Conservation (phyloP, 2,797 vertebrate genomes). For the Rhabdophis nuchalis region DNA sequence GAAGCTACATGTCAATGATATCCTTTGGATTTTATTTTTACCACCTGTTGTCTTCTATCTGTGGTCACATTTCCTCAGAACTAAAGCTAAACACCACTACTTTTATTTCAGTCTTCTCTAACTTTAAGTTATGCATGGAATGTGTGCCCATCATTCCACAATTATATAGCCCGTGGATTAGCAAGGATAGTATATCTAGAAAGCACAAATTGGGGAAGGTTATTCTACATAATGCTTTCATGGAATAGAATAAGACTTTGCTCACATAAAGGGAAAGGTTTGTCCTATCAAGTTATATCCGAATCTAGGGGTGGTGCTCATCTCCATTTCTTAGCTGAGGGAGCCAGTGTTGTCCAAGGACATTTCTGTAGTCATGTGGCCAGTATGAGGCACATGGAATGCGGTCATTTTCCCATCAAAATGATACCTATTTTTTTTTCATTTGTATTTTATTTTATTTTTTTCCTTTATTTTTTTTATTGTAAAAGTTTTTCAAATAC, state of each 20-base stretch:
- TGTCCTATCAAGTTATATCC: not conserved
- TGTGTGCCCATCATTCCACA: not conserved
- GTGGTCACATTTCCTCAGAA: not conserved
- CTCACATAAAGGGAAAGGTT: not conserved
- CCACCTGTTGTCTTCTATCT: not conserved
- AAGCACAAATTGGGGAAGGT: too few relatives aligned
- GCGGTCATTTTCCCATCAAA: not conserved
- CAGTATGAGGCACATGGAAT: not conserved
- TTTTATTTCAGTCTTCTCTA: not conserved
- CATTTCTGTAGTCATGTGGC: not conserved
- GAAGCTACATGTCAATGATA: not conserved
- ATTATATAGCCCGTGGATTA: not conserved
- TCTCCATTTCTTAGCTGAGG: not conserved
- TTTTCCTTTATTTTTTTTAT: too few relatives aligned
- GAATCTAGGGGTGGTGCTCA: not conserved
- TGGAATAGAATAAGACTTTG: not conserved
- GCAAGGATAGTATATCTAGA: not conserved
- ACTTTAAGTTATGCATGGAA: not conserved
- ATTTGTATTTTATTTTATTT: too few relatives aligned
- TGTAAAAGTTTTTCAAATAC: too few relatives aligned
- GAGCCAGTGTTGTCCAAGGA: not conserved
- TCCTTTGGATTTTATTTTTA: not conserved
- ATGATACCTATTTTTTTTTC: not conserved
- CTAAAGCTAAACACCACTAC: not conserved
- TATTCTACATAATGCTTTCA: not conserved